Evolutionary conservation across 2,888 invertebrate genomes (phyloP), one percentile per base, ranked within the genome.

Genomic region (Thyatira batis): DNA sequence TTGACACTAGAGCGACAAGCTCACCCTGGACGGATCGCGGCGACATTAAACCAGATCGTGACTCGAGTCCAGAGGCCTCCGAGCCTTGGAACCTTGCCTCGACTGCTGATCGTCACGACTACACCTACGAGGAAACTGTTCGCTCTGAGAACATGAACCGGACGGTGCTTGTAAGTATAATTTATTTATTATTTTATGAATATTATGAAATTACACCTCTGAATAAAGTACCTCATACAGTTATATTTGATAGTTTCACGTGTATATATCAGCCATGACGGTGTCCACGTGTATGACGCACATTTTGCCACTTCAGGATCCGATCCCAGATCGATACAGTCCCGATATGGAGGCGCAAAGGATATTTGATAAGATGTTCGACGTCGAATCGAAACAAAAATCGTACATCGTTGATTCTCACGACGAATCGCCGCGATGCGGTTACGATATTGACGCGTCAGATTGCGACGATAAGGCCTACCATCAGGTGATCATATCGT

Each of bases 361-460:
- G 87, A 92, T 92, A 71, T 92, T 92, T 86, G 92, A 92, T 90
- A 92, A 92, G 89, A 92, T 92, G 92, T 92, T 92, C 85, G 92
- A 92, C 81, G 87, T 89, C 66, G 92, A 92, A 74, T 80, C 87
- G 76, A 92, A 91, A n/a, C n/a, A n/a, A 89, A 89, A 85, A 76
- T 83, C 83, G 63, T 89, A 83, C 82, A 80, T 85, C 78, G 79
- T 84, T 73, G 85, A 86, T 85, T 79, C 84, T 57, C 85, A 84
- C 72, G 85, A 84, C 73, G 85, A 86, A 78, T 87, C 90, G 74
- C 87, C 90, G 78, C 89, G 88, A 70, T 89, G 89, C 85, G 86
- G 81, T 84, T 92, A 87, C 82, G 92, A 91, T 88, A 85, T 90
- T 73, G 91, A 91, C 75, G 81, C 88, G 83, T 89, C 91, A 71